Evolutionary conservation across 1,140 invertebrate species (phyloP).

Genomic region (Oedothorax gibbosus): DNA sequence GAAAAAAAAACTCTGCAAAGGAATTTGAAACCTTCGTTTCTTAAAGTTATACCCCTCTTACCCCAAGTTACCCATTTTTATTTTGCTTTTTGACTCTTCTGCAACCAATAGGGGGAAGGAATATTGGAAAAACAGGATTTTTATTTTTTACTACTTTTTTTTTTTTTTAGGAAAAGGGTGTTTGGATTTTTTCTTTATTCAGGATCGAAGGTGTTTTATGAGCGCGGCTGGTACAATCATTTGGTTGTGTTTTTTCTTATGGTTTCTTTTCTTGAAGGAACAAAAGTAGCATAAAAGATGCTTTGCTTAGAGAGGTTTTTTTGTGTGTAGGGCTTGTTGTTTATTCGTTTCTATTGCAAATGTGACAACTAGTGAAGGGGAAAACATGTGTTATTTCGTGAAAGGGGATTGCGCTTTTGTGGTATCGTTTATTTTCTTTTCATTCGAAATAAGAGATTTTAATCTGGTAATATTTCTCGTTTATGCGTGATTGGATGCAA

Average conservation of each 20-base stretch:
- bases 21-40: not conserved
- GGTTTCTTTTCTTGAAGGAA: constrained; percentile 28
- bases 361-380: constrained; percentile 57
- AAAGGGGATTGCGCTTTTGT: too few species aligned
- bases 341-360: constrained; percentile 62
- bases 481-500: too few species aligned
- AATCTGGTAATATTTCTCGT: too few species aligned
- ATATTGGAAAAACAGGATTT: constrained; percentile 26
- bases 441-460: too few species aligned
- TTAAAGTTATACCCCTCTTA: not conserved
- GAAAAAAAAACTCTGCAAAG: too few species aligned
- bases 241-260: constrained; percentile 3
- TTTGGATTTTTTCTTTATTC: too few species aligned
- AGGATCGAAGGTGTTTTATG: constrained; percentile 61
- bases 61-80: not conserved
- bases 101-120: constrained; percentile 45
- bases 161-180: not conserved
- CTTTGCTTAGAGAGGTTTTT: constrained; percentile 40
- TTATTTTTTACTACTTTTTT: constrained; percentile 15
- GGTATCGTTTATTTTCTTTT: too few species aligned
- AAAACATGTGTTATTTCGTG: constrained; percentile 56
- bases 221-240: constrained; percentile 58
- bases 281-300: constrained; percentile 60
- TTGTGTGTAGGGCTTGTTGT: constrained; percentile 6
- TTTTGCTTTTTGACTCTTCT: constrained; percentile 52